Percentiles rank a stretch among this genome's conserved stretches.
phyloP scores from a whole-genome alignment of 2,888 invertebrate species.

The Lasioglossum marginatum region DNA sequence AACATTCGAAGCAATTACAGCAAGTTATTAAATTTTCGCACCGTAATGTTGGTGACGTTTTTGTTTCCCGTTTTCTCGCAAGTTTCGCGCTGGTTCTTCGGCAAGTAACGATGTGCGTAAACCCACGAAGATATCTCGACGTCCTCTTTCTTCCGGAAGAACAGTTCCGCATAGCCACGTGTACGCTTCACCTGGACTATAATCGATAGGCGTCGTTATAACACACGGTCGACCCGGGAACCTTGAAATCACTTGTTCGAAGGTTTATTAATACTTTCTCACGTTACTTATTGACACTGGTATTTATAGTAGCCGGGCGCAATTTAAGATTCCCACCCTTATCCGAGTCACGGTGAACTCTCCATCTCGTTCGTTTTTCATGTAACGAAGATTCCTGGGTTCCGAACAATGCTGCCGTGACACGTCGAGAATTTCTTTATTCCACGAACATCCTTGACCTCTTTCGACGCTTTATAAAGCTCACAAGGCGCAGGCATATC shows the following conservation, averaged over 20 bases:
- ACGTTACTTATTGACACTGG: conserved; percentile 8
- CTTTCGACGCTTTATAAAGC: conserved; percentile 17
- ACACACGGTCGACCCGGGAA: conserved; percentile 22
- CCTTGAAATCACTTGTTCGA: conserved; percentile 48
- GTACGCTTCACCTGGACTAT: conserved; percentile 54
- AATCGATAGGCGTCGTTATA: conserved; percentile 51
- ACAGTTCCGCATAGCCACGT: conserved; percentile 51
- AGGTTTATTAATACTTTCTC: conserved; percentile 42
- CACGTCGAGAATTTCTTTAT: conserved; percentile 4
- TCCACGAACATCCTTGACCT: conserved; percentile 34
- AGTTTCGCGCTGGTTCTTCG: background rate
- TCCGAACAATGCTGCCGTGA: background rate
- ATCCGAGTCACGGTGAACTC: background rate
- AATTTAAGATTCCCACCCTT: conserved; percentile 21
- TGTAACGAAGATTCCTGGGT: background rate
- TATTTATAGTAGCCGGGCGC: conserved; percentile 21
- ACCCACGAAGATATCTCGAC: conserved; percentile 34
- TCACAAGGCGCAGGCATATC: background rate
- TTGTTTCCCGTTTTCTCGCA: background rate
- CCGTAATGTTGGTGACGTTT: background rate
- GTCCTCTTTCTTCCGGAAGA: conserved; percentile 33
- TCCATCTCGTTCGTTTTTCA: background rate
- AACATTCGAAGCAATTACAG: background rate
- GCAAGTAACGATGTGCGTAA: background rate
- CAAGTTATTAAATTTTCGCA: background rate